Percentiles rank a stretch among this genome's conserved stretches.
Evolutionary conservation across 2,888 invertebrate genomes (phyloP).

Genomic region (Tricholauxania praeusta): DNA sequence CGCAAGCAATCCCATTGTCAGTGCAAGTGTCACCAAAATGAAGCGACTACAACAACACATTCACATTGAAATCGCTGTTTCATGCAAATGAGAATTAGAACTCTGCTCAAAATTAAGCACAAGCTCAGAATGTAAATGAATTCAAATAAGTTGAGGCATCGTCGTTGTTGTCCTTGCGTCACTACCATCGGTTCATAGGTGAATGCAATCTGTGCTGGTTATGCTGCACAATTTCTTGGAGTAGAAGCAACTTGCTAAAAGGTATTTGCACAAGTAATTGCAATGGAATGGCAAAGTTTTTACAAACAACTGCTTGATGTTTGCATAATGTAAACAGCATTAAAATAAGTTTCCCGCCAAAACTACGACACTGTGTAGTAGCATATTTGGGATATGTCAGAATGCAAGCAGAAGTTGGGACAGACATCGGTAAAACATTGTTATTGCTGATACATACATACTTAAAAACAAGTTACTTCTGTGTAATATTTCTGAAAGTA

Average conservation of each 20-base stretch:
- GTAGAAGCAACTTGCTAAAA: background rate
- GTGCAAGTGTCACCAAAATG: background rate
- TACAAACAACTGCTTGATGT: constrained; percentile 12
- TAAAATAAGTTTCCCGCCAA: constrained; percentile 16
- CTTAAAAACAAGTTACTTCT: no score
- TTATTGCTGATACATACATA: no score
- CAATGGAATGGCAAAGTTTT: constrained; percentile 23
- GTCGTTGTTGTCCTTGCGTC: background rate
- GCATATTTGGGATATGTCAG: background rate
- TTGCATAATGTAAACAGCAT: constrained; percentile 28
- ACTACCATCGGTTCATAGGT: background rate
- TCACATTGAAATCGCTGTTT: background rate
- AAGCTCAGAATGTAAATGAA: constrained; percentile 6
- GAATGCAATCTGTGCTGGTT: constrained; percentile 1
- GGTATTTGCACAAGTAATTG: constrained; percentile 29
- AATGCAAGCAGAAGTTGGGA: no score
- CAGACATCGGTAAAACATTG: no score
- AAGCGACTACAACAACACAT: background rate
- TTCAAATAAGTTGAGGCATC: constrained; percentile 5
- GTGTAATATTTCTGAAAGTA: no score
- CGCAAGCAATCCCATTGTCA: background rate
- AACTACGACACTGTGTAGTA: background rate
- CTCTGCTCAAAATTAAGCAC: constrained; percentile 1
- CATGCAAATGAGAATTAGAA: constrained; percentile 8
- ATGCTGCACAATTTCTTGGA: no score